These are phyloP conservation scores for Himalopsyche phryganea DNA, from an alignment of 1,140 invertebrate species.

Conservation along the genomic window DNA sequence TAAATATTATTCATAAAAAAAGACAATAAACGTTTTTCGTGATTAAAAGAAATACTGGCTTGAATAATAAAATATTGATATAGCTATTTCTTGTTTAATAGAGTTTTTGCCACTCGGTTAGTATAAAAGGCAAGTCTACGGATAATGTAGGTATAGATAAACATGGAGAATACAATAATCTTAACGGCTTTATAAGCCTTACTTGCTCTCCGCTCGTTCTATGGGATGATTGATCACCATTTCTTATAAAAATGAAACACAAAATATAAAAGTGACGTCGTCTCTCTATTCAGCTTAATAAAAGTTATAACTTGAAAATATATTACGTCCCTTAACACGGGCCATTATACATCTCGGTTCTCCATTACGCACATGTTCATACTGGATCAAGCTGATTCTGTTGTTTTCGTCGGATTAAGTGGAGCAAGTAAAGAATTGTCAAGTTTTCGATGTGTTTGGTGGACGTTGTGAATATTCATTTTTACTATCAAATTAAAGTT, in stretches of 20 bases:
- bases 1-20: too few species aligned
- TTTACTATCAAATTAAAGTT: too few species aligned
- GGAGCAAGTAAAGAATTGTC: too few species aligned
- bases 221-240: not conserved
- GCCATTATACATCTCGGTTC: slow-evolving; percentile 24
- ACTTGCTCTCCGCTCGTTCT: not conserved
- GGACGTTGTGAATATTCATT: too few species aligned
- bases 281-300: not conserved
- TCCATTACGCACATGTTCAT: slow-evolving; percentile 14
- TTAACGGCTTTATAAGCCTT: slow-evolving; percentile 1
- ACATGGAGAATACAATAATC: not conserved
- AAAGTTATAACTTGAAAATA: slow-evolving; percentile 12
- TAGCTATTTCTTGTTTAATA: too few species aligned
- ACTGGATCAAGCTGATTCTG: not conserved
- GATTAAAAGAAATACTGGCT: too few species aligned
- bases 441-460: too few species aligned
- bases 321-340: slow-evolving; percentile 26
- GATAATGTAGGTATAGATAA: not conserved
- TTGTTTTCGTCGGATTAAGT: too few species aligned
- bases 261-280: slow-evolving; percentile 11
- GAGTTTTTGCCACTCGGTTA: too few species aligned
- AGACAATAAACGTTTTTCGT: too few species aligned
- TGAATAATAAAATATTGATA: too few species aligned
- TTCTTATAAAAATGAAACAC: slow-evolving; percentile 6
- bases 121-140: too few species aligned